Evolutionary conservation across 2,888 invertebrate genomes (phyloP).

Genomic region (Timandra comae): DNA sequence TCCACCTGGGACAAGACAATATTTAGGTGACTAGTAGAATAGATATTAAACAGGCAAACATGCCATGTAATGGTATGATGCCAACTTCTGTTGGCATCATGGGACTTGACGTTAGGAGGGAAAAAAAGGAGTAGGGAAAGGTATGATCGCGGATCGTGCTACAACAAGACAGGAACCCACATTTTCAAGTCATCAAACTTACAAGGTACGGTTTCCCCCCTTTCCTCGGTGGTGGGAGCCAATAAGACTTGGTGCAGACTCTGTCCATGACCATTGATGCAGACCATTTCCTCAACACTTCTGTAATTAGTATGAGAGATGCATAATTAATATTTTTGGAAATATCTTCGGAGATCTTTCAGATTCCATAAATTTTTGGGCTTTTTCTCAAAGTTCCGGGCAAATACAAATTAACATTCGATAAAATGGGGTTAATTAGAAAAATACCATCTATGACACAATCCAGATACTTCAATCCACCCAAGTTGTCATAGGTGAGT

Average conservation of each 20-base stretch:
- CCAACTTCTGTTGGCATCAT: slow-evolving; percentile 31
- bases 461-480: slow-evolving; percentile 45
- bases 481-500: slow-evolving; percentile 36
- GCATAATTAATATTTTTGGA: no score
- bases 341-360: no score
- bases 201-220: slow-evolving; percentile 38
- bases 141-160: no score
- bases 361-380: no score
- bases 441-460: slow-evolving; percentile 43
- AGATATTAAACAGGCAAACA: no score
- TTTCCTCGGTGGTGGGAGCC: slow-evolving; percentile 37
- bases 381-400: no score
- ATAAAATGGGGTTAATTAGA: neutral
- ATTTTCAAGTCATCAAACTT: no score
- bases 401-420: neutral
- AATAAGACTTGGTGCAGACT: slow-evolving; percentile 53
- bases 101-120: no score
- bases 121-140: slow-evolving; percentile 29
- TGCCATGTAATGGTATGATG: no score
- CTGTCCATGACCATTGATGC: slow-evolving; percentile 56
- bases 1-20: no score
- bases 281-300: slow-evolving; percentile 54
- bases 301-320: slow-evolving; percentile 22
- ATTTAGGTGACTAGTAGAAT: no score
- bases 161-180: no score